phyloP scores from a whole-genome alignment of 2,888 invertebrate species.

The Druceiella hillmani region DNA sequence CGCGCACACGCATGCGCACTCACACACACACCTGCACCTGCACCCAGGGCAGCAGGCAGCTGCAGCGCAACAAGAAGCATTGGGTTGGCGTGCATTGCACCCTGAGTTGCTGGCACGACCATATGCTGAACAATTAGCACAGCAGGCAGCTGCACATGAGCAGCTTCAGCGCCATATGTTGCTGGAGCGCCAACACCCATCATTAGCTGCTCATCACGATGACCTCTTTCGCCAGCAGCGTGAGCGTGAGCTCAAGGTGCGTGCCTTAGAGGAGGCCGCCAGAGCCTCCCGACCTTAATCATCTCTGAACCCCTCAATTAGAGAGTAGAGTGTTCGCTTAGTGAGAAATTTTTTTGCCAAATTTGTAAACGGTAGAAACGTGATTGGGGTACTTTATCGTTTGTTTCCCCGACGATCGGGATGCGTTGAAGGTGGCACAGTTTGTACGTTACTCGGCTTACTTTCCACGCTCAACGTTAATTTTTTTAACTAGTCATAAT shows the following conservation, averaged over 20 bases:
- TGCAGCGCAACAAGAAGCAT: conserved; percentile 60
- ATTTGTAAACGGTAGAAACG: conserved; percentile 1
- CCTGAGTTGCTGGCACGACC: conserved; percentile 75
- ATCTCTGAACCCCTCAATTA: neutral
- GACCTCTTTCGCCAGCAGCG: conserved; percentile 69
- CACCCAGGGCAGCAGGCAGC: conserved; percentile 70
- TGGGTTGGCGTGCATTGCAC: conserved; percentile 59
- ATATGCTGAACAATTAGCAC: conserved; percentile 76
- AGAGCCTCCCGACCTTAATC: conserved; percentile 52
- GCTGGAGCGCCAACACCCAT: conserved; percentile 55
- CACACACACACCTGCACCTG: conserved; percentile 79
- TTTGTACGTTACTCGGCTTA: conserved; percentile 46
- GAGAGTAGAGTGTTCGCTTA: conserved; percentile 3
- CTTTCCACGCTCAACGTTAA: conserved; percentile 51
- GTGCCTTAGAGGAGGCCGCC: conserved; percentile 81
- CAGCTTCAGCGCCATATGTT: conserved; percentile 80
- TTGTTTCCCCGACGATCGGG: neutral
- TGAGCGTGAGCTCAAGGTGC: conserved; percentile 79
- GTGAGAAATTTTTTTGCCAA: neutral
- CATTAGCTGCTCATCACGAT: conserved; percentile 39
- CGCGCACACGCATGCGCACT: conserved; percentile 88
- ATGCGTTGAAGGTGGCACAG: too few relatives aligned
- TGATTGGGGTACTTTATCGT: conserved; percentile 12
- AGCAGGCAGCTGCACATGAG: conserved; percentile 77
- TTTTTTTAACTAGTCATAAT: conserved; percentile 52